Base-by-base conservation (phyloP, 92 coral and sea anemone species). In the Epizoanthus scotinus region DNA sequence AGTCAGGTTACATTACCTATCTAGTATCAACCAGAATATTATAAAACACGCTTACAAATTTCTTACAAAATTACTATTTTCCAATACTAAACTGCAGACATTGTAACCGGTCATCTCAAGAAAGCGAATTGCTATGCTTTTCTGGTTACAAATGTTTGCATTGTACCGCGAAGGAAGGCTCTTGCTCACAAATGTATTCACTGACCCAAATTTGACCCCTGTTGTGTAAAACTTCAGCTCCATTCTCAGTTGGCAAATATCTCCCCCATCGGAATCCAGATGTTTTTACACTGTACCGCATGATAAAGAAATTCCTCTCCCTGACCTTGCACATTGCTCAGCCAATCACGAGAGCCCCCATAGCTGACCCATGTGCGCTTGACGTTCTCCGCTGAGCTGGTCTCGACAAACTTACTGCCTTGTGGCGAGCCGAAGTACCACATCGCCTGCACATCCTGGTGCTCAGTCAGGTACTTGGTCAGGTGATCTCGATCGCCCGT, bases 401-500 rank as follows among this genome's bases (percentile, higher is more conserved):
- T 77, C 81, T 95, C 98, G 18, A 95, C 98, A 56, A 95, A 95
- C 78, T 95, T 95, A 88, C 95, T 87, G 18, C 98, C 98, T 80
- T 95, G 95, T 38, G 98, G 90, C 31, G 98, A 84, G 38, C 98
- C 98, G 17, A 95, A 92, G 90, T 95, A 95, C 98, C 98, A 95
- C 97, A 95, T 92, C 24, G 97, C 91, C 82, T 95, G 95, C 63
- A 95, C 98, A 65, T 95, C 94, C 72, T 95, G 98, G 89, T 95
- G 98, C 59, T 95, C 98, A 0, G 94, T 70, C 63, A 95, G 86
- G 85, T 88, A 95, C 82, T 95, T 95, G 70, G 98, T 95, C 50
- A 95, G 89, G 78, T 95, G 98, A 82, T 95, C 95, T 2, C 98
- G 83, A 83, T 93, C 88, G 27, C 98, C 98, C 17, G 98, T 93